These are phyloP conservation scores for Ciona savignyi DNA, from an alignment of 23 tunicate genomes.

Conservation along the genomic window DNA sequence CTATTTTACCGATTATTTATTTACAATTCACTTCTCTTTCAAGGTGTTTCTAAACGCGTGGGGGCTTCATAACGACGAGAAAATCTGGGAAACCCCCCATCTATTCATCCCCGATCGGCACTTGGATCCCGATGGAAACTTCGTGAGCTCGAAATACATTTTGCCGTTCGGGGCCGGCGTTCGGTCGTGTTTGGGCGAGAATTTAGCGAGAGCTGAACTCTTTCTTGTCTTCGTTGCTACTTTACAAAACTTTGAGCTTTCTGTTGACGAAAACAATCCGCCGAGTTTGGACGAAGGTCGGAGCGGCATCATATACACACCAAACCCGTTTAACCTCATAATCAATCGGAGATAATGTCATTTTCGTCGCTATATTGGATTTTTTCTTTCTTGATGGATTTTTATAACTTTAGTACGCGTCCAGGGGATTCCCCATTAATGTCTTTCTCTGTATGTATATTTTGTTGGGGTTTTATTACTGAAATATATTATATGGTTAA, in stretches of 20 bases:
- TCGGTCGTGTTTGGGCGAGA: constrained; percentile 8
- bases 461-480: no score
- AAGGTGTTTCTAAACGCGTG: constrained; percentile 8
- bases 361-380: background rate
- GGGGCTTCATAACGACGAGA: constrained; percentile 10
- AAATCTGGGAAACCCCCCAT: background rate
- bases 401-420: no score
- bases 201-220: constrained; percentile 7
- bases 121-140: constrained; percentile 6
- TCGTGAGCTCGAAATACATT: background rate
- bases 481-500: no score
- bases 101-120: constrained; percentile 3
- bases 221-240: background rate
- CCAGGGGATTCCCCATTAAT: no score
- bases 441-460: no score
- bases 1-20: background rate
- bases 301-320: background rate
- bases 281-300: background rate
- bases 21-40: background rate
- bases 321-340: constrained; percentile 1
- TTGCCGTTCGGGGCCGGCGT: constrained; percentile 14
- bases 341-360: background rate
- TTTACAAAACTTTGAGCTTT: background rate
- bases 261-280: constrained; percentile 2
- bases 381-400: no score